Evolutionary conservation across 1,140 invertebrate genomes (phyloP), one percentile per base, ranked within the genome.

Genomic region (Thaumatotibia leucotreta): DNA sequence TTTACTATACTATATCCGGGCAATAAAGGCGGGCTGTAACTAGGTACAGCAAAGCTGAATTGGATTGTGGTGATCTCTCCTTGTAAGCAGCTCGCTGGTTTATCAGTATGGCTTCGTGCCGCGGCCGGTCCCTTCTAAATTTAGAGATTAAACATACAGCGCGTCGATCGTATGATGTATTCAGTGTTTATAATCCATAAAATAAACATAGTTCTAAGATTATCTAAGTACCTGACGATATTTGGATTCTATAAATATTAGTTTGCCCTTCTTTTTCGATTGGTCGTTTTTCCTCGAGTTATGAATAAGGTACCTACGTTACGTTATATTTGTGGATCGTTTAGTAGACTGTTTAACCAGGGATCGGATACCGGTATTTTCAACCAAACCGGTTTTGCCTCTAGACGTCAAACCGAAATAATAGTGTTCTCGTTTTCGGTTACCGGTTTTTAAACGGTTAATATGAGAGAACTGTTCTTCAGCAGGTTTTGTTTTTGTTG

Each of bases 111-210:
- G 52, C 52, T 58, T 58, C 52, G 6, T 58, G 52, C 52, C 27
- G 52, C 52, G n/a, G 52, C 24, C 52, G 23, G 52, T 58, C 17
- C 23, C 52, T 27, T 58, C 24, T 58, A 58, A 58, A 58, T 58
- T 58, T 58, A 58, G 52, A 31, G 52, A 24, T 54, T 54, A 29
- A 31, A 58, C 5, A 11, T 29, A 27, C 52, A 24, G 11, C 23
- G 52, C 52, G 39, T 27, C n/a, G 52, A 58, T 24, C 24, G 52
- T 29, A 58, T 54, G 50, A 54, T 54, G 50, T 54, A 54, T 54
- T 54, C 27, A 23, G 23, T 58, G 52, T 58, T 58, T 58, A 27
- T 58, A 31, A 20, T 58, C 23, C n/a, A 27, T 58, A 58, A 58
- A 58, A 11, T 58, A 58, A 58, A 58, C 52, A 58, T 14, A 58